Base-by-base conservation (phyloP, 2,888 invertebrate genomes). In the Protodeltote pygarga region DNA sequence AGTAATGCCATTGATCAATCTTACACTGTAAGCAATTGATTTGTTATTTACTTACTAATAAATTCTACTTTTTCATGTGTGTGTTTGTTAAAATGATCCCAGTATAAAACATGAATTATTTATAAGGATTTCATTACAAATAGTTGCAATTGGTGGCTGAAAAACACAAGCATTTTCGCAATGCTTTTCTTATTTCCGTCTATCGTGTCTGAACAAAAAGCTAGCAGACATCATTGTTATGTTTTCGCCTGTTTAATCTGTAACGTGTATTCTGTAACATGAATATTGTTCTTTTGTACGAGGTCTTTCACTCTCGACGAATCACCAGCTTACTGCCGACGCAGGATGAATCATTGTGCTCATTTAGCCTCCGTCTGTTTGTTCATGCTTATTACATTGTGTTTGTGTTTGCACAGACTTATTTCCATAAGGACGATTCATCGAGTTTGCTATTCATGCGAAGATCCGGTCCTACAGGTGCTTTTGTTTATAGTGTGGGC, bases 341-440 rank as follows among this genome's bases (percentile, higher is more conserved):
- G 54, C 38, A 46, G 20, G 39, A 70, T 83, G 83, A 82, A 75
- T 83, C 80, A 77, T 72, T 70, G 67, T 65, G 63, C 71, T 71
- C 66, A 69, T 79, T 80, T 78, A 77, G 75, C 69, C 69, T 53
- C 59, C 53, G 65, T 59, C 64, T 77, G 78, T 81, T 79, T 77
- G 76, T 69, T 75, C 69, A 70, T 73, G 73, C 71, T 75, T 68
- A 69, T 70, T 70, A 64, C 73, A 71, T 71, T 76, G 57, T 66
- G 64, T 74, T 71, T 76, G 57, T 66, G 64, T 74, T 73, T 73
- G 68, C 49, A 50, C 51, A 58, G 63, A 68, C 61, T 75, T 65
- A 69, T 78, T 71, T 71, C 67, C 71, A 71, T 71, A 71, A 62
- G 71, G 60, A 60, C 74, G 67, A 72, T 64, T 77, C 73, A 77